phyloP scores from a whole-genome alignment of 1,140 invertebrate species.

The Drosophila sp. region DNA sequence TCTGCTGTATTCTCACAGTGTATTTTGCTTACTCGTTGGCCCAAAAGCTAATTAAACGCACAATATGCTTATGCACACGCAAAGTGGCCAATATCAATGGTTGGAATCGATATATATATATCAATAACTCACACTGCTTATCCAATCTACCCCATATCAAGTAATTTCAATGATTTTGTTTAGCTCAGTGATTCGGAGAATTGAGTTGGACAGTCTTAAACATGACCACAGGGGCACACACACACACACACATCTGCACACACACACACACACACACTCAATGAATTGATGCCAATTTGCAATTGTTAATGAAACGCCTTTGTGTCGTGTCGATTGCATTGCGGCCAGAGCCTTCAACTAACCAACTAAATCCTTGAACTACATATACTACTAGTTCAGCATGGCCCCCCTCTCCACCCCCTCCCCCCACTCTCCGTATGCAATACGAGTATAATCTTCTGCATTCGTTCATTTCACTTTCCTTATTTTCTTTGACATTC shows the following conservation, averaged over 20 bases:
- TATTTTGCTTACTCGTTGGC: constrained; percentile 5
- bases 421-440: neutral
- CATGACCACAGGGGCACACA: constrained; percentile 47
- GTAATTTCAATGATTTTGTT: constrained; percentile 79
- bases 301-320: constrained; percentile 81
- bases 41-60: constrained; percentile 53
- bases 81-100: constrained; percentile 37
- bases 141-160: constrained; percentile 54
- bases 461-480: constrained; percentile 69
- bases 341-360: constrained; percentile 22
- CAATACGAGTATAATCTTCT: constrained; percentile 22
- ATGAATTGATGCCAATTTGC: constrained; percentile 80
- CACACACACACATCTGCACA: constrained; percentile 1
- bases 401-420: constrained; percentile 23
- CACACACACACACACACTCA: constrained; percentile 41
- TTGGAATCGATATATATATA: constrained; percentile 33
- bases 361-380: constrained; percentile 37
- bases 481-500: constrained; percentile 75
- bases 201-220: constrained; percentile 54
- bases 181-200: constrained; percentile 79
- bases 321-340: constrained; percentile 75
- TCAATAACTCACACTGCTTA: constrained; percentile 54
- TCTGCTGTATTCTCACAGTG: constrained; percentile 2
- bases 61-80: constrained; percentile 39
- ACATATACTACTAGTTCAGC: constrained; percentile 10